A percentile compares a stretch with the other conserved stretches of the same genome.
phyloP scores from a whole-genome alignment of 2,888 invertebrate genomes.

The Rhodophaea formosa region DNA sequence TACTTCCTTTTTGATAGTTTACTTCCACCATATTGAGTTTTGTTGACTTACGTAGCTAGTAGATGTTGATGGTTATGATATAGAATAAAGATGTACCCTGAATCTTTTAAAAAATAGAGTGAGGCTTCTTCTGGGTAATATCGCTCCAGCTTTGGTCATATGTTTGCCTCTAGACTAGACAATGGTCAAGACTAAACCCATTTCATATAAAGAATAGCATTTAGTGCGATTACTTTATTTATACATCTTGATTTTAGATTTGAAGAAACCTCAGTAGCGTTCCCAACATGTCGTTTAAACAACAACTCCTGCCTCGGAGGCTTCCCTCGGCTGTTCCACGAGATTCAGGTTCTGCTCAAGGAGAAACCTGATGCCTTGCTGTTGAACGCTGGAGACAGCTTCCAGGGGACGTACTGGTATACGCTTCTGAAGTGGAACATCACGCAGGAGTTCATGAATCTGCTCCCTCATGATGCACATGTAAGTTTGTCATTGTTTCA shows the following conservation, averaged over 20 bases:
- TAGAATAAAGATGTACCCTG: too few species aligned
- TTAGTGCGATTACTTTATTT: background rate
- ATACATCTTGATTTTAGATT: conserved; percentile 64
- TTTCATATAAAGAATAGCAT: too few species aligned
- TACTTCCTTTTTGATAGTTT: too few species aligned
- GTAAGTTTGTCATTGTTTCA: conserved; percentile 68
- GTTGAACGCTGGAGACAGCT: conserved; percentile 91
- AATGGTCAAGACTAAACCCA: too few species aligned
- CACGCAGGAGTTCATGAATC: conserved; percentile 88
- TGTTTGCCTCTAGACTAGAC: too few species aligned
- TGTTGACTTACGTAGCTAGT: too few species aligned
- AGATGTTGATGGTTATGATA: too few species aligned
- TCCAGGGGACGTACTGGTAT: conserved; percentile 93
- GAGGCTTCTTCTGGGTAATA: too few species aligned
- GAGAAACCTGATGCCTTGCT: conserved; percentile 83
- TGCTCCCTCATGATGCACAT: conserved; percentile 88
- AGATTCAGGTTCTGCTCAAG: conserved; percentile 69
- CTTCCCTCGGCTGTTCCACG: conserved; percentile 83
- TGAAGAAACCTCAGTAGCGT: conserved; percentile 80
- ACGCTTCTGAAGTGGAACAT: conserved; percentile 87
- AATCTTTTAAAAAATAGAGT: too few species aligned
- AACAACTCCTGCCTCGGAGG: conserved; percentile 84
- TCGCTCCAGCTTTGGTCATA: too few species aligned
- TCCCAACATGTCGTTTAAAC: conserved; percentile 78
- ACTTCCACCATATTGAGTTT: too few species aligned